Evolutionary conservation across 2,113 vertebrate genomes (phyloP).

Genomic region (Merops nubicus): DNA sequence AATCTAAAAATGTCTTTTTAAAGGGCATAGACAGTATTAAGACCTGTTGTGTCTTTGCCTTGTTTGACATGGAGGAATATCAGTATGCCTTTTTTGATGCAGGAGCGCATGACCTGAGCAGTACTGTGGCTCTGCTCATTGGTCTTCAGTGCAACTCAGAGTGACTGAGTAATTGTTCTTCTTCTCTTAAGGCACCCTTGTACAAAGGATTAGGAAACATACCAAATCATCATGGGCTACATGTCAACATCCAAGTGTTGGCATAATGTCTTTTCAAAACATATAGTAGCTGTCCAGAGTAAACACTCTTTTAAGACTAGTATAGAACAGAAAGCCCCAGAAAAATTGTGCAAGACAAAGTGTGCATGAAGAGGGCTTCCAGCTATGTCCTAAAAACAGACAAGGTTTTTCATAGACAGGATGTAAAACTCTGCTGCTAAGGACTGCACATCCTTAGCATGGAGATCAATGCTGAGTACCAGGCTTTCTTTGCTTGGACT

Average conservation of each 20-base stretch:
- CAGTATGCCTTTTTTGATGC: neutral
- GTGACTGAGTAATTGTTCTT: neutral
- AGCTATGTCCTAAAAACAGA: neutral
- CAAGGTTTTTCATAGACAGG: neutral
- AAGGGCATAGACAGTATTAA: neutral
- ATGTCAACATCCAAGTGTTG: neutral
- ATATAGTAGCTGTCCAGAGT: neutral
- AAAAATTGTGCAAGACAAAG: neutral
- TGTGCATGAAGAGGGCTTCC: neutral
- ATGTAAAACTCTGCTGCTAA: neutral
- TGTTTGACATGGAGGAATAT: neutral
- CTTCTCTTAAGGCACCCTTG: neutral
- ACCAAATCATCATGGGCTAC: neutral
- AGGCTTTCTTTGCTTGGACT: neutral
- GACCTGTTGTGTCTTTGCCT: neutral
- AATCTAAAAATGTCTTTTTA: neutral
- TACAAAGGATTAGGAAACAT: neutral
- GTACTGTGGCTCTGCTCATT: neutral
- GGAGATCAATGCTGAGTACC: neutral
- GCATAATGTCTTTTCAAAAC: neutral
- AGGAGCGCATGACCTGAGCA: neutral
- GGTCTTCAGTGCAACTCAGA: neutral
- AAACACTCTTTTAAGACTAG: neutral
- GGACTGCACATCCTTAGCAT: neutral
- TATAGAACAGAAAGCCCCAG: neutral